Conservation (phyloP, 2,797 vertebrate species). For the Lerista edwardsae region DNA sequence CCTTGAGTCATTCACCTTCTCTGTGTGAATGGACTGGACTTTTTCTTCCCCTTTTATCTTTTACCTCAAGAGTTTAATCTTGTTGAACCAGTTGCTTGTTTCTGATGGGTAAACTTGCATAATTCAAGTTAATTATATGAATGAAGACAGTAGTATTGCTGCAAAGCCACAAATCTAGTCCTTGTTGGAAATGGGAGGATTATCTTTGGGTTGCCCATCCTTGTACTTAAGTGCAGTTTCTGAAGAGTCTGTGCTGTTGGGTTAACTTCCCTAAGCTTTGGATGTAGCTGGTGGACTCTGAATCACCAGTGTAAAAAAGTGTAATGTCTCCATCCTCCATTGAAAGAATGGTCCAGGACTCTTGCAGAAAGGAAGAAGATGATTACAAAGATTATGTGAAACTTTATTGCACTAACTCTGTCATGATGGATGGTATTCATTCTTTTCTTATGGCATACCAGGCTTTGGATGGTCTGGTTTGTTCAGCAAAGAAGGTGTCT, state of each 20-base stretch:
- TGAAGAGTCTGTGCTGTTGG: background rate
- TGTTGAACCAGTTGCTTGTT: conserved; percentile 10
- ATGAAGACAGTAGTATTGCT: background rate
- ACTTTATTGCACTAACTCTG: background rate
- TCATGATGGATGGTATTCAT: background rate
- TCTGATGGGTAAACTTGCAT: background rate
- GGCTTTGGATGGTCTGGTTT: background rate
- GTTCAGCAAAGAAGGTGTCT: too few relatives aligned
- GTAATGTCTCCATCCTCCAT: background rate
- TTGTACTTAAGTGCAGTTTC: background rate
- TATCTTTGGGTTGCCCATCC: too few relatives aligned
- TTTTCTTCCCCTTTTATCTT: background rate
- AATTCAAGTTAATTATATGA: background rate
- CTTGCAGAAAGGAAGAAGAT: background rate
- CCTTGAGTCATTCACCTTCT: background rate
- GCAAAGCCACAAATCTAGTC: background rate
- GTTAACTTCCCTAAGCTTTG: background rate
- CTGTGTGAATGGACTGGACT: background rate
- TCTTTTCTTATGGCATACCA: background rate
- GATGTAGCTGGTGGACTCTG: background rate
- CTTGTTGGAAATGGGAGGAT: background rate
- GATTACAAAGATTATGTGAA: background rate
- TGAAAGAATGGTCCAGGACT: background rate
- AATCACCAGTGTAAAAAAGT: background rate
- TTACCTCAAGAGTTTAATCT: background rate